Evolutionary conservation across 2,888 invertebrate species (phyloP).

Genomic region (Ichneumoninae sp.): DNA sequence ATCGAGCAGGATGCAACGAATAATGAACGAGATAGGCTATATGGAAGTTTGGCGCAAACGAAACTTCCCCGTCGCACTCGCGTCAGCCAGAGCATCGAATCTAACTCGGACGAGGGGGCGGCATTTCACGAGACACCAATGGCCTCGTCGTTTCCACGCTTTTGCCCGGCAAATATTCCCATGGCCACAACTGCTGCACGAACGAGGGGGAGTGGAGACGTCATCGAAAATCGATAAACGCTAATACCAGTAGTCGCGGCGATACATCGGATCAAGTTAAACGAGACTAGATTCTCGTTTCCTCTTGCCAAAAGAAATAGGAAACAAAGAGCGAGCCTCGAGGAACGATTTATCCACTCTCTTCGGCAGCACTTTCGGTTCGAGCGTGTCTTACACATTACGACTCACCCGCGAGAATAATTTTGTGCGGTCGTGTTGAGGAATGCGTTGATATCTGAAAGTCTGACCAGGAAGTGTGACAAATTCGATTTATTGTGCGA

Average conservation of each 20-base stretch:
- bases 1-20: conserved; percentile 6
- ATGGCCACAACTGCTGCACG: conserved; percentile 5
- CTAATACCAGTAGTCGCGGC: conserved; percentile 1
- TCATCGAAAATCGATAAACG: conserved; percentile 59
- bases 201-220: conserved; percentile 19
- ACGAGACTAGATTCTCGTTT: background rate
- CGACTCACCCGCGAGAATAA: background rate
- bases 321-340: background rate
- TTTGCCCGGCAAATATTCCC: conserved; percentile 38
- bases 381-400: background rate
- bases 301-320: conserved; percentile 20
- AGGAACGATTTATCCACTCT: background rate
- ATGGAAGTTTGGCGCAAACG: conserved; percentile 22
- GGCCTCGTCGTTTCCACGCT: conserved; percentile 11
- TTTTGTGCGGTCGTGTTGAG: background rate
- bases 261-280: background rate
- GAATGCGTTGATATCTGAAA: background rate
- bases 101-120: background rate
- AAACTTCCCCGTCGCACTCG: conserved; percentile 19
- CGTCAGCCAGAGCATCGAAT: conserved; percentile 16
- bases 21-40: conserved; percentile 4
- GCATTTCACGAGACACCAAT: conserved; percentile 24
- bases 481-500: conserved; percentile 15
- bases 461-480: background rate
- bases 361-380: conserved; percentile 14